These are phyloP conservation scores for Pocillopora grandis DNA, from an alignment of 92 coral and sea anemone genomes.

Conservation along the genomic window DNA sequence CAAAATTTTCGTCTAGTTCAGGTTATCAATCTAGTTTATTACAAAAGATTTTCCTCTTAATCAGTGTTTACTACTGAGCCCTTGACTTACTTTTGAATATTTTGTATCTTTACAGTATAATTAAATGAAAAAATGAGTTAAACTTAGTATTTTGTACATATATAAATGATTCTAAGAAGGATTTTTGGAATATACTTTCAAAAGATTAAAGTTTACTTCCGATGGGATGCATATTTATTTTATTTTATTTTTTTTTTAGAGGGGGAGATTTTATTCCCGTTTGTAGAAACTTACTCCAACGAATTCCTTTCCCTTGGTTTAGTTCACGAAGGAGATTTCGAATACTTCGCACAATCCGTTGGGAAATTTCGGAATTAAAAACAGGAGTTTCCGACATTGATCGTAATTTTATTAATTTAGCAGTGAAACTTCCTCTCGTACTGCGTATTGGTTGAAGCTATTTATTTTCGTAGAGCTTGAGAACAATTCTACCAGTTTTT, in stretches of 20 bases:
- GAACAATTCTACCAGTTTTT: neutral
- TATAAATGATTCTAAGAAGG: too few relatives aligned
- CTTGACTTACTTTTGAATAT: too few relatives aligned
- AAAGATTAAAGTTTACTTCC: neutral
- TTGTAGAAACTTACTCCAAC: neutral
- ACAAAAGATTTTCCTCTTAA: neutral
- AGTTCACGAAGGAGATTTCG: constrained; percentile 11
- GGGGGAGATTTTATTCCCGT: neutral
- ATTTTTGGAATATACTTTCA: neutral
- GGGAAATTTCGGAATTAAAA: neutral
- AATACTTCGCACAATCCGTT: neutral
- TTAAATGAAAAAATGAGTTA: too few relatives aligned
- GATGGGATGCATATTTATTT: neutral
- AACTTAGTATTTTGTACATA: too few relatives aligned
- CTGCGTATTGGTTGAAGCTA: neutral
- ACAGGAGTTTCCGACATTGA: neutral
- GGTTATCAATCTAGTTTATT: neutral
- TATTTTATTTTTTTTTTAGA: neutral
- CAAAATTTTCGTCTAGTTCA: neutral
- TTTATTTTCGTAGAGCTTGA: neutral
- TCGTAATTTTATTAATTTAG: neutral
- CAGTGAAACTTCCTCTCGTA: neutral
- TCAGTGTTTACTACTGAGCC: too few relatives aligned
- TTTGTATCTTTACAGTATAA: too few relatives aligned
- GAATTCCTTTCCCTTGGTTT: neutral